Evolutionary conservation across 2,797 vertebrate species (phyloP).

Genomic region (Anguilla megastoma): DNA sequence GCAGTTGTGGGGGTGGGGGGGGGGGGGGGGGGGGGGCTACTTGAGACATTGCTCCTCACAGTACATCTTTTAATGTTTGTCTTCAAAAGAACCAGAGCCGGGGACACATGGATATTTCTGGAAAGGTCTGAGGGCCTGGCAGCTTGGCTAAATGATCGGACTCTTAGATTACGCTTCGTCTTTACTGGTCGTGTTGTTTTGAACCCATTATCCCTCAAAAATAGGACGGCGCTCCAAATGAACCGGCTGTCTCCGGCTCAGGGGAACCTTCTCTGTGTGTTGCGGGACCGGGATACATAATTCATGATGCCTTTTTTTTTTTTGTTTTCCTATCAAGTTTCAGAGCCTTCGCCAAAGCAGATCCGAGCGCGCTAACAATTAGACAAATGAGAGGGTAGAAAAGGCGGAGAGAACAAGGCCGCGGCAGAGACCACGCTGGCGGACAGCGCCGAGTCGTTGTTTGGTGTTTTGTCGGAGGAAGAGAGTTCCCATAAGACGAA

Average conservation of each 20-base stretch:
- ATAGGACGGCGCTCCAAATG: background rate
- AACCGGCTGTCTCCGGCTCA: background rate
- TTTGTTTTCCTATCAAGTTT: background rate
- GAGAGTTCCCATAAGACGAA: background rate
- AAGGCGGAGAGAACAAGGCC: background rate
- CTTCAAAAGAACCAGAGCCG: background rate
- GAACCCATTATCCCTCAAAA: background rate
- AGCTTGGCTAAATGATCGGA: background rate
- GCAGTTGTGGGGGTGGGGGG: background rate
- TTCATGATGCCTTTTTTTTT: slow-evolving; percentile 4
- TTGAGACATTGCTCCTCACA: background rate
- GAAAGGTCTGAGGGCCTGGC: no score
- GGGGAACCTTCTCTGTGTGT: no score
- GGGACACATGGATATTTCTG: background rate
- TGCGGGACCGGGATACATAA: background rate
- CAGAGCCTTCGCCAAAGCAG: background rate
- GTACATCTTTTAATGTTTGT: background rate
- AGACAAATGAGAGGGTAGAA: background rate
- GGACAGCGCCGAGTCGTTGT: background rate
- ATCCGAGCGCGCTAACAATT: background rate
- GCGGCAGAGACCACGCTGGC: background rate
- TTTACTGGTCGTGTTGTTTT: slow-evolving; percentile 14
- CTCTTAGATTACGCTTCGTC: background rate
- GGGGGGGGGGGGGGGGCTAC: background rate
- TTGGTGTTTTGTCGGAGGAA: background rate